Evolutionary conservation across 2,888 invertebrate genomes (phyloP), one percentile per base, ranked within the genome.

Genomic region (Ellobium chinense): DNA sequence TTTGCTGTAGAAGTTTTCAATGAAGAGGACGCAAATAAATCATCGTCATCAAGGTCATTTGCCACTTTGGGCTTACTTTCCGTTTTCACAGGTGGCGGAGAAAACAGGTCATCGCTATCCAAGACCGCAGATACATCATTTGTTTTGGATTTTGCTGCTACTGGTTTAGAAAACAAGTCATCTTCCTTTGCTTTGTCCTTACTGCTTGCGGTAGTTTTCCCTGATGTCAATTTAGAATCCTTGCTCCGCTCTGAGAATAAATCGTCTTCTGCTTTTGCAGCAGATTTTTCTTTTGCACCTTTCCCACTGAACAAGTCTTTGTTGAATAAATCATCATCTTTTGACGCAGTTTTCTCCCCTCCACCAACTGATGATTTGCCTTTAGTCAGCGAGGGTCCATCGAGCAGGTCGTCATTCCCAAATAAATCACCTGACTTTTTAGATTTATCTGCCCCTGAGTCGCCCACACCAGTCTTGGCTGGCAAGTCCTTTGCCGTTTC

Each of bases 361-460:
- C 29, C 36, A 54, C 39, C 66, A 29, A 27, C 37, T 1, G 56
- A 60, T 0, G 68, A n/a, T 68, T 78, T 82, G 21, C 31, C 24
- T n/a, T 39, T 9, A n/a, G 70, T 7, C 5, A 39, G 39, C 31
- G 84, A 60, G 14, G 69, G 56, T 1, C 72, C 78, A 12, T 83
- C 83, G 27, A 85, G 54, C 24, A 85, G 60, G 60, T 90, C 90
- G 76, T 90, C 90, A 80, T 89, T 90, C 3, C 90, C 88, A 83
- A 90, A 90, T 70, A 90, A 73, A 70, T 90, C 90, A 7, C 81
- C 18, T 37, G 83, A 60, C 37, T 62, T 66, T 34, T 56, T 54
- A 14, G 56, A n/a, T 31, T 54, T 56, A 18, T 54, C 56, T 56
- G 14, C 65, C 7, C 4, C 58, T 34, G 46, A 46, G 29, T 36